Evolutionary conservation across 2,797 vertebrate genomes (phyloP), one percentile per base, ranked within the genome.

Genomic region (Anabas testudineus): DNA sequence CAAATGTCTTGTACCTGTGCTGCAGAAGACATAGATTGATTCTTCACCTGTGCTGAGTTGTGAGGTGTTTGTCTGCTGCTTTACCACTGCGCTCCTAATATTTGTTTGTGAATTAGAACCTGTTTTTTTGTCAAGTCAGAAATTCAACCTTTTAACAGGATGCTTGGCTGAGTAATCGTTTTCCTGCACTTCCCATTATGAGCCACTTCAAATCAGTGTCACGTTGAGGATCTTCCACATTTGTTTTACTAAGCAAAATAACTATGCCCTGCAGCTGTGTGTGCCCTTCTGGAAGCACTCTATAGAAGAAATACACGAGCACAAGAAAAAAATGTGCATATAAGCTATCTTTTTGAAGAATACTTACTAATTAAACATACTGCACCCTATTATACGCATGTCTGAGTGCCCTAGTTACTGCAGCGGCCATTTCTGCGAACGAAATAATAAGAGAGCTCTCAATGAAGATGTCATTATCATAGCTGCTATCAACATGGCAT

Each of bases 211-310:
- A 42, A 81, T 78, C 48, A 62, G 34, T 71, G 74, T 68, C 82
- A 76, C 41, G 18, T 18, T 48, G 46, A 70, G 42, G 43, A 19
- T 71, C 51, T 60, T 64, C 45, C 41, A 42, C 51, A 78, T 85
- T 84, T 86, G 62, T 84, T 85, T 84, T 71, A 67, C 57, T 48
- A 64, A 81, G 57, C 68, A 56, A 83, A 80, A 64, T 74, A 73
- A 69, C 30, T 51, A 10, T 60, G 46, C 61, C 80, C 67, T 24
- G 48, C 68, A 83, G 81, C 69, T 53, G 39, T 41, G 60, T 72
- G 59, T 65, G 51, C 63, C 57, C 46, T 68, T 49, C n/a, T 69
- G 66, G 55, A 86, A 41, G 26, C 47, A 16, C 41, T 16, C 3
- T 54, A 55, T 52, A 10, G 56, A 70, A 24, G 8, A 34, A 22